Evolutionary conservation across 2,888 invertebrate species (phyloP), one percentile per base, ranked within the genome.

Genomic region (Caenorhabditis sp.): DNA sequence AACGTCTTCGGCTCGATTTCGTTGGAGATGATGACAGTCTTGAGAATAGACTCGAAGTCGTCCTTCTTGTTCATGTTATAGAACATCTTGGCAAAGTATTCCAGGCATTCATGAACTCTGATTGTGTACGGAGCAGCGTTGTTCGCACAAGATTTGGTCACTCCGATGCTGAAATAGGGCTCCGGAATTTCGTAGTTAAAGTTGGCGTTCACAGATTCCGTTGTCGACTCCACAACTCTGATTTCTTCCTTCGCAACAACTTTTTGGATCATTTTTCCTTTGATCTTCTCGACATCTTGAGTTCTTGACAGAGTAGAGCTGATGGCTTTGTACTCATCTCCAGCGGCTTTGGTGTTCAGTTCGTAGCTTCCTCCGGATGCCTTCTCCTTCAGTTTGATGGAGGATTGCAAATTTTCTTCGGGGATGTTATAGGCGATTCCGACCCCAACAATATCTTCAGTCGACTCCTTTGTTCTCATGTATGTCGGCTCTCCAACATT

Each of bases 331-430:
- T 79, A 59, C 19, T 82, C 89, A 31, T 87, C 85, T 10, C 83
- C 75, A 12, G 89, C 86, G 12, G 87, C 88, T 70, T 85, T 86
- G 12, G 89, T 89, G 19, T 74, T 58, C 61, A 91, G 66, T 3
- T 56, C 54, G 61, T 89, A 90, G 1, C 66, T 61, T 47, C 91
- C 91, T 54, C 90, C 91, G 38, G 61, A 85, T 38, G 70, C 77
- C 51, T 86, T 86, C 10, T 86, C 86, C 19, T 77, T 86, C 77
- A 68, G 31, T 44, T 58, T 83, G 19, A 68, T 58, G 7, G 77
- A 77, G 5, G 75, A 64, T 4, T 73, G 68, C 22, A 74, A 56
- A 7, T 41, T 56, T 28, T 84, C 83, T 5, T 80, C 80, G 7
- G 85, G 84, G 8, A 80, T 75, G 22, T 88, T 84, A 84, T 86